phyloP scores from a whole-genome alignment of 2,113 vertebrate genomes.

The Psephotus haematonotus region DNA sequence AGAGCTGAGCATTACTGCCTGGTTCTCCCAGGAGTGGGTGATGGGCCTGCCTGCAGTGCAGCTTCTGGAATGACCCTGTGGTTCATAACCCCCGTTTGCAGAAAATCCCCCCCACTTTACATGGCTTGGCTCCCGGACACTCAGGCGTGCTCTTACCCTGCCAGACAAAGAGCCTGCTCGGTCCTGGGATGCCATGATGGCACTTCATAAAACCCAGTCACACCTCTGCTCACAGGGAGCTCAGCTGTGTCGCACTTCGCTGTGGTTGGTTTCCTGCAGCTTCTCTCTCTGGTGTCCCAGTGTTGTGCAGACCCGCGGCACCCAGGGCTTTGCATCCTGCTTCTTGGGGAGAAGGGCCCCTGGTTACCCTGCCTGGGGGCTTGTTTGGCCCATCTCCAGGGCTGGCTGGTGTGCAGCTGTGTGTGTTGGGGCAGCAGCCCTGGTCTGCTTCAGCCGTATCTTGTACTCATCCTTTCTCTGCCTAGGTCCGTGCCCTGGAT shows the following conservation, averaged over 20 bases:
- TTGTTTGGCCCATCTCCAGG: rapidly evolving
- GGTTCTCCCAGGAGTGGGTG: not conserved
- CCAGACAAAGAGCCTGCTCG: not conserved
- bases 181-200: rapidly evolving
- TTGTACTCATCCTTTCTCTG: not conserved
- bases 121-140: rapidly evolving
- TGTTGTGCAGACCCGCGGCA: rapidly evolving
- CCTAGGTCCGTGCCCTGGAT: not conserved
- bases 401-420: not conserved
- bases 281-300: not conserved
- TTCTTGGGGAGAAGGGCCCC: too few species aligned
- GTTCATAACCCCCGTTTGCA: not conserved
- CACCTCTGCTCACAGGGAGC: not conserved
- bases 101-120: not conserved
- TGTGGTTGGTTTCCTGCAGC: not conserved
- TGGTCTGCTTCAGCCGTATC: not conserved
- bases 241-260: rapidly evolving
- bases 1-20: not conserved
- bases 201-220: not conserved
- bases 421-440: not conserved
- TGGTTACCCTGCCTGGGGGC: not conserved
- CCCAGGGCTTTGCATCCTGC: not conserved
- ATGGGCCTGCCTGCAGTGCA: not conserved
- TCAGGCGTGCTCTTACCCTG: not conserved
- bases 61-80: not conserved